Conservation (phyloP, 2,888 invertebrate genomes). For the Drosophila kokeensis region DNA sequence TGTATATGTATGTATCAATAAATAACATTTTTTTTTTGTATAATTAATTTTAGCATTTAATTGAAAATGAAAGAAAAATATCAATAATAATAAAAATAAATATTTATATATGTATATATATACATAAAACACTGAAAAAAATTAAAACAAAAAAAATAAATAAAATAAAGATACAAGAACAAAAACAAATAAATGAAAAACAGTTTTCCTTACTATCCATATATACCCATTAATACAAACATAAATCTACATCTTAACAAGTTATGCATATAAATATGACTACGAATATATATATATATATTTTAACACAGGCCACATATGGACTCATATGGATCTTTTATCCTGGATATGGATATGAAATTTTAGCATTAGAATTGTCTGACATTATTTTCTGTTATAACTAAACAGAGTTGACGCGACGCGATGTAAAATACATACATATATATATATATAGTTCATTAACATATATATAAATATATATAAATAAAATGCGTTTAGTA, state of each 20-base stretch:
- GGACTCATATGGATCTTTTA: conserved; percentile 6
- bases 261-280: conserved; percentile 10
- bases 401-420: conserved; percentile 12
- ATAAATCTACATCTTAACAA: conserved; percentile 10
- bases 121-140: conserved; percentile 14
- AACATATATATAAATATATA: not conserved
- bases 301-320: conserved; percentile 32
- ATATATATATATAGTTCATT: conserved; percentile 7
- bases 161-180: conserved; percentile 45
- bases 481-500: conserved; percentile 30
- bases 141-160: conserved; percentile 12
- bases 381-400: conserved; percentile 48
- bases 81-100: conserved; percentile 31
- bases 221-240: not conserved
- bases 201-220: conserved; percentile 55
- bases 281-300: conserved; percentile 10
- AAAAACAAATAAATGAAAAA: conserved; percentile 42
- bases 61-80: conserved; percentile 53
- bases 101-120: conserved; percentile 40
- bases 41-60: conserved; percentile 73
- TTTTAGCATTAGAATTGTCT: conserved; percentile 53
- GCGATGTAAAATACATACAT: conserved; percentile 44
- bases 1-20: conserved; percentile 14
- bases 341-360: conserved; percentile 16
- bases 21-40: conserved; percentile 44